Evolutionary conservation across 1,140 invertebrate genomes (phyloP), one percentile per base, ranked within the genome.

Genomic region (Papilio polytes): DNA sequence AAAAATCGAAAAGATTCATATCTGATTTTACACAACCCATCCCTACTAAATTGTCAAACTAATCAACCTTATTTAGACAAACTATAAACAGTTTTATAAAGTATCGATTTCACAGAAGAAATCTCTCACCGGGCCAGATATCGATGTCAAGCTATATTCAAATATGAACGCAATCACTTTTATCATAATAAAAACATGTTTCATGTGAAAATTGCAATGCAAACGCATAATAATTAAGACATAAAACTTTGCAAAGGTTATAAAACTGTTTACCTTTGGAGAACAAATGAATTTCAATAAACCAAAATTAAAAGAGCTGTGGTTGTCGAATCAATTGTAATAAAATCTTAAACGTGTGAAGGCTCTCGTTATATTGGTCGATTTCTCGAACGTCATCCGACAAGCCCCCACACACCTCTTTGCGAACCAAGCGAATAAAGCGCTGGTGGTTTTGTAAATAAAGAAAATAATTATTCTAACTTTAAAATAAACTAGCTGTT

Each of bases 401-500:
- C 63, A 70, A 70, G 63, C 63, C 63, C 63, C 63, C 26, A 26
- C 26, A 70, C 63, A 31, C 63, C 3, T 70, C 26, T 66, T 31
- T 70, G 26, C 4, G 6, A 70, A 31, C 6, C 63, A 36, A 70
- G 63, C 63, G 26, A 31, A 31, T 18, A 66, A 70, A 70, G 63
- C 63, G 63, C 63, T 56, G 15, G 6, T 20, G 18, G 13, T 18
- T 51, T 51, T 15, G 1, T 51, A 51, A 18, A 51, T 18, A 18
- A 51, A 51, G 13, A 18, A 15, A 15, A 18, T 51, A 18, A 51
- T 51, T 51, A 18, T 51, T 6, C 15, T 15, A 51, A 51, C 15
- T 6, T 3, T 4, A 51, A 51, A 51, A 51, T n/a, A n/a, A n/a
- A n/a, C n/a, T n/a, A n/a, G n/a, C n/a, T n/a, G n/a, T n/a, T n/a